A percentile compares a stretch with the other conserved stretches of the same genome.
These are phyloP conservation scores for Gymnoscelis rufifasciata DNA, from an alignment of 2,888 invertebrate species.

Conservation along the genomic window DNA sequence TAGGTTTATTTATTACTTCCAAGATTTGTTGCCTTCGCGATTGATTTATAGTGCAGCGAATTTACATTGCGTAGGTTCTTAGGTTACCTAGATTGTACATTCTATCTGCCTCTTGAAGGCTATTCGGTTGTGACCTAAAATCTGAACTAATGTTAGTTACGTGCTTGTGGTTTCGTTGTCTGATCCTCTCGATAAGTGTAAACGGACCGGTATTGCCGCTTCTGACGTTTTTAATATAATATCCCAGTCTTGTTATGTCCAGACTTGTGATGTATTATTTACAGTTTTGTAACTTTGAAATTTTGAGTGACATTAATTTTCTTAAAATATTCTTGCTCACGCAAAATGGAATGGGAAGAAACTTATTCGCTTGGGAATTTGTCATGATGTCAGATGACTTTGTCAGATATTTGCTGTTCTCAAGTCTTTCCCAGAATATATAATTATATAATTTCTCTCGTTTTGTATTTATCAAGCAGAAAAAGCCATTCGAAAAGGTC, in stretches of 20 bases:
- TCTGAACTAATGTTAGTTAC: conserved; percentile 32
- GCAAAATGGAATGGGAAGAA: too few species aligned
- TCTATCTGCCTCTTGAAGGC: conserved; percentile 57
- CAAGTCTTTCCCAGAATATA: background rate
- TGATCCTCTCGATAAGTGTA: too few species aligned
- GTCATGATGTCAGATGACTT: too few species aligned
- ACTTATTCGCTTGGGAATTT: too few species aligned
- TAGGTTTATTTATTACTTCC: conserved; percentile 18
- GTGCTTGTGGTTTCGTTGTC: conserved; percentile 16
- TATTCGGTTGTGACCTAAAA: conserved; percentile 41
- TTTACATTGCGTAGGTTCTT: conserved; percentile 53
- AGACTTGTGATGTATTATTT: too few species aligned
- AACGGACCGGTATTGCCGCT: too few species aligned
- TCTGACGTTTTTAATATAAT: too few species aligned
- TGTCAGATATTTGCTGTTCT: background rate
- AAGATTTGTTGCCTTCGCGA: conserved; percentile 21
- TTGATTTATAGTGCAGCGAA: conserved; percentile 36
- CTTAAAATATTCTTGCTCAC: too few species aligned
- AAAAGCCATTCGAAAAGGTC: background rate
- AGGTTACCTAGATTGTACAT: conserved; percentile 56
- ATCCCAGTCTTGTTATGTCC: too few species aligned
- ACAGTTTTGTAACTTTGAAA: too few species aligned
- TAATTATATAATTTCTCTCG: conserved; percentile 3
- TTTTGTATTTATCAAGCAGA: background rate
- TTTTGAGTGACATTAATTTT: too few species aligned